Evolutionary conservation across 64 coral and sea anemone genomes (phyloP), one percentile per base, ranked within the genome.

Genomic region (Dendronephthya gigantea): DNA sequence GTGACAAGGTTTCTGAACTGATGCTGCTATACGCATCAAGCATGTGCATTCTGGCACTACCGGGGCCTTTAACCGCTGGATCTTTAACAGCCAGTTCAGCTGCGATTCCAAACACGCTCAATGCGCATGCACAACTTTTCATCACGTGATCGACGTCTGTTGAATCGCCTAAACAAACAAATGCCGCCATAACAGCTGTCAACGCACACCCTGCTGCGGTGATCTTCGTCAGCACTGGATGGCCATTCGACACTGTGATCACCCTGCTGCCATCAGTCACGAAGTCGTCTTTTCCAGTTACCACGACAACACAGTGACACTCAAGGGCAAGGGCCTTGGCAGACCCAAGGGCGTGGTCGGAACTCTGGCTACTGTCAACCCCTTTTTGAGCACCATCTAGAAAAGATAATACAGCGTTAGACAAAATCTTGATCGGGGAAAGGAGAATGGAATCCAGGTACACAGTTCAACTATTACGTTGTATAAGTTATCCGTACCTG

Each of bases 31-130:
- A 88, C 13, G 86, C 72, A 88, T 88, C 86, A n/a, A 88, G 22
- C 48, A 88, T 88, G 1, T 22, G 86, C 86, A 88, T 74, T 88
- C 86, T 88, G 16, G 72, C 86, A 88, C 86, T 88, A 28, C 70
- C 70, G 39, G 86, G 86, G 3, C 86, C 86, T 25, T 82, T 55
- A 88, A 51, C 69, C 4, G 19, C 12, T 23, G 86, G 86, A 36
- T 82, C 27, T 82, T 88, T 29, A 14, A 88, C 29, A 13, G 86
- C 86, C 40, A 88, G 43, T 81, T 88, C 86, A 35, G 47, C 86
- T 27, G 86, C 72, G 81, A 88, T 88, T 81, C 86, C 86, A 88
- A 88, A 88, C 8, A 88, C 47, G 33, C 86, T 88, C 17, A 88
- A 38, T 56, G 86, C 70, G 81, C 17, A 88, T 35, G 86, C 72